A percentile compares a stretch with the other conserved stretches of the same genome.
Conservation (phyloP, 2,113 vertebrate genomes). For the Archilochus colubris region DNA sequence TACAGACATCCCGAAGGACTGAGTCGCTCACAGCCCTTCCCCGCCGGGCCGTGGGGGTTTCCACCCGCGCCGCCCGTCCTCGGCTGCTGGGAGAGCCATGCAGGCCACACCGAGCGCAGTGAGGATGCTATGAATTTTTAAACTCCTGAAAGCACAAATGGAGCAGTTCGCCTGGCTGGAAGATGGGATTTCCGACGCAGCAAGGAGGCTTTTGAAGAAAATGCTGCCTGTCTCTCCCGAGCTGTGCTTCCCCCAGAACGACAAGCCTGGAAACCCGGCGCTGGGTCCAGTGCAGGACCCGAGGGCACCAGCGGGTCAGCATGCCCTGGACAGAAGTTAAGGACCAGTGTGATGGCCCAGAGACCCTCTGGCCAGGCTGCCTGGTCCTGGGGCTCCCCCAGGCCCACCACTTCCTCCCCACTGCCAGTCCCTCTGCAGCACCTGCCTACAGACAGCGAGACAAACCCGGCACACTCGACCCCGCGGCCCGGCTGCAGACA, state of each 20-base stretch:
- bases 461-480: background rate
- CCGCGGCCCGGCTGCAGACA: background rate
- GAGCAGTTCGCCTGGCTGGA: slow-evolving; percentile 41
- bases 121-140: slow-evolving; percentile 71
- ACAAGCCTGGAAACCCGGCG: accelerated
- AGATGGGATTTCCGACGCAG: slow-evolving; percentile 55
- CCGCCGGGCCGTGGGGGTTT: accelerated
- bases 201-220: slow-evolving; percentile 41
- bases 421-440: background rate
- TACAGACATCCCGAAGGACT: background rate
- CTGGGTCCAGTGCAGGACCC: background rate
- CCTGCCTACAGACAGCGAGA: background rate
- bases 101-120: background rate
- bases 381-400: accelerated
- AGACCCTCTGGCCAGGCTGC: accelerated
- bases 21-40: background rate
- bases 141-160: slow-evolving; percentile 66
- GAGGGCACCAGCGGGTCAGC: background rate
- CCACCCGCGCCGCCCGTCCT: background rate
- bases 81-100: background rate
- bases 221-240: background rate
- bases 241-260: background rate
- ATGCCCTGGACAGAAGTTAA: background rate
- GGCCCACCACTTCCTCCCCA: background rate
- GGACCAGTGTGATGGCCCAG: accelerated